Evolutionary conservation across 2,113 vertebrate genomes (phyloP), one percentile per base, ranked within the genome.

Genomic region (Scophthalmus maximus): DNA sequence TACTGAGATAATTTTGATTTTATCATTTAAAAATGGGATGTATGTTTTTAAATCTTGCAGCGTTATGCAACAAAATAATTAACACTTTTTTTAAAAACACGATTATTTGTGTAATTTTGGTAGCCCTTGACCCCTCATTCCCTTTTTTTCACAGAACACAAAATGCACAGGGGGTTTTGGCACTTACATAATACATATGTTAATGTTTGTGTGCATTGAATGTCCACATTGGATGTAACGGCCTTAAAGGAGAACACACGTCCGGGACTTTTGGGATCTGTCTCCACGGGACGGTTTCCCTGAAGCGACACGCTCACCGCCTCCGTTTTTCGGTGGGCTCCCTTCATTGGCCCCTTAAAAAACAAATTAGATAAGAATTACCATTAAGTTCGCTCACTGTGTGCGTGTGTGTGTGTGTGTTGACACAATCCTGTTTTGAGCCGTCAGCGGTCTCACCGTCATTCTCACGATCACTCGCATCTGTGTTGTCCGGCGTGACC

Each of bases 161-260:
- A n/a, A n/a, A n/a, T n/a, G n/a, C n/a, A n/a, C n/a, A n/a, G n/a
- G 30, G 25, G 17, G 22, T 32, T 50, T 68, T 66, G 72, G 69
- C 72, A 57, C 40, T 51, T 66, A 49, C 55, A 46, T 42, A 64
- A 78, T 36, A 29, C 62, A 63, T 8, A 8, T n/a, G 25, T 29
- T 25, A 23, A 52, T 4, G 8, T 18, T 8, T 0, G 34, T 60
- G 49, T 61, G 50, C n/a, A 2, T 47, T 60, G 22, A 52, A 25
- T 6, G n/a, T 69, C 30, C 51, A 15, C 27, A 26, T 12, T 40
- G 56, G 8, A 14, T 17, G n/a, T n/a, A 17, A 38, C 1, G 3
- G 7, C 11, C 27, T 88, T 76, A 94, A 30, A 94, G 78, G 50
- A 94, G 5, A 58, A 83, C 29, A 52, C 93, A 94, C 40, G 88